These are phyloP conservation scores for Anorthoa munda DNA, from an alignment of 2,888 invertebrate genomes.

Conservation along the genomic window DNA sequence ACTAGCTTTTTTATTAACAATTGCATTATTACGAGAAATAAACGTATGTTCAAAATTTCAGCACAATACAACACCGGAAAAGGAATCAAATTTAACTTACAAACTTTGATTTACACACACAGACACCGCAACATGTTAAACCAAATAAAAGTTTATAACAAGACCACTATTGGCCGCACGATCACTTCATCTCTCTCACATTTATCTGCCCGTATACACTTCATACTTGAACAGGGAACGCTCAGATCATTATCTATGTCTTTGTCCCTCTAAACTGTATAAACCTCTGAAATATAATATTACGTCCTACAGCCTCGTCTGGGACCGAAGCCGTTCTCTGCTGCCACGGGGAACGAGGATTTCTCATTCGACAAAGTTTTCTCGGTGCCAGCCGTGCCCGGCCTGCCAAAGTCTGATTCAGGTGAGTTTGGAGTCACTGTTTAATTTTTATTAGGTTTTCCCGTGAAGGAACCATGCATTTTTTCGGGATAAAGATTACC, in stretches of 20 bases:
- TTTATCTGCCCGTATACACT: too few relatives aligned
- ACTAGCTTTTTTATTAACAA: too few relatives aligned
- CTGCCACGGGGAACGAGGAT: slow-evolving; percentile 93
- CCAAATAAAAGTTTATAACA: too few relatives aligned
- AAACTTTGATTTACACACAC: too few relatives aligned
- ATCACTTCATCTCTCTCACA: too few relatives aligned
- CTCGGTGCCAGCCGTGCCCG: slow-evolving; percentile 94
- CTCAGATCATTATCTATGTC: not conserved
- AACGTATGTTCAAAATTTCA: too few relatives aligned
- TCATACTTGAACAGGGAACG: not conserved
- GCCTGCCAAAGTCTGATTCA: slow-evolving; percentile 84
- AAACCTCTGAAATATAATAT: slow-evolving; percentile 20
- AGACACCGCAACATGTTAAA: too few relatives aligned
- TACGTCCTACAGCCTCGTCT: slow-evolving; percentile 93
- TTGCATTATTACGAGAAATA: too few relatives aligned
- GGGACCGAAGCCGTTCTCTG: slow-evolving; percentile 96
- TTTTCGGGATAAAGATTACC: too few relatives aligned
- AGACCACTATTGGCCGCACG: too few relatives aligned
- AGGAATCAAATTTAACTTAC: too few relatives aligned
- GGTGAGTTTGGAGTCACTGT: slow-evolving; percentile 68
- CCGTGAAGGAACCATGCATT: not conserved
- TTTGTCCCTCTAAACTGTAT: not conserved
- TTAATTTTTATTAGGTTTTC: not conserved
- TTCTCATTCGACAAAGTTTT: slow-evolving; percentile 96
- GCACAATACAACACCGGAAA: too few relatives aligned